phyloP scores from a whole-genome alignment of 2,888 invertebrate genomes.

The Ephialtes manifestator region DNA sequence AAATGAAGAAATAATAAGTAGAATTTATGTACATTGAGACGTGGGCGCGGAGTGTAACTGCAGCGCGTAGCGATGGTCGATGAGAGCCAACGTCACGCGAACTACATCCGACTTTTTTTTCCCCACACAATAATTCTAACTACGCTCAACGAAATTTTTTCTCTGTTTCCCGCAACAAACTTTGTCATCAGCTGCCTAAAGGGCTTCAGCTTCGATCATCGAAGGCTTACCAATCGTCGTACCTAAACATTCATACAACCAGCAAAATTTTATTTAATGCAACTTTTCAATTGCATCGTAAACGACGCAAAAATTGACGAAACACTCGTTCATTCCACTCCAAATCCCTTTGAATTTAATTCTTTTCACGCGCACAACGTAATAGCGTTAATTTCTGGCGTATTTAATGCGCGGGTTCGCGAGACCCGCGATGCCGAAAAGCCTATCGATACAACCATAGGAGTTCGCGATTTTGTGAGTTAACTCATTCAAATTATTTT shows the following conservation, averaged over 20 bases:
- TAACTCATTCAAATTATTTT: constrained; percentile 42
- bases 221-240: constrained; percentile 36
- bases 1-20: constrained; percentile 31
- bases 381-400: constrained; percentile 33
- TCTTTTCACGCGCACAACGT: constrained; percentile 26
- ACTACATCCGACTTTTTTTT: constrained; percentile 39
- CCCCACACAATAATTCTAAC: constrained; percentile 44
- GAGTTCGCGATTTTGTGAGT: constrained; percentile 78
- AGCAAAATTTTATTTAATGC: constrained; percentile 5
- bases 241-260: constrained; percentile 31
- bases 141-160: constrained; percentile 53
- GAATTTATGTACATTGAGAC: constrained; percentile 62
- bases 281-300: background rate
- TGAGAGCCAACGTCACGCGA: constrained; percentile 40
- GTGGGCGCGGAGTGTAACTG: constrained; percentile 35
- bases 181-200: constrained; percentile 69
- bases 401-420: constrained; percentile 35
- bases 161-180: constrained; percentile 43
- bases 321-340: constrained; percentile 16
- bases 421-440: constrained; percentile 59
- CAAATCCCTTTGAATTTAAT: background rate
- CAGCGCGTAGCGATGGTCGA: constrained; percentile 19
- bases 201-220: constrained; percentile 52
- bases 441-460: constrained; percentile 80
- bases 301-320: constrained; percentile 27